Conservation (phyloP, 2,888 invertebrate species). For the Orthonevra nobilis region DNA sequence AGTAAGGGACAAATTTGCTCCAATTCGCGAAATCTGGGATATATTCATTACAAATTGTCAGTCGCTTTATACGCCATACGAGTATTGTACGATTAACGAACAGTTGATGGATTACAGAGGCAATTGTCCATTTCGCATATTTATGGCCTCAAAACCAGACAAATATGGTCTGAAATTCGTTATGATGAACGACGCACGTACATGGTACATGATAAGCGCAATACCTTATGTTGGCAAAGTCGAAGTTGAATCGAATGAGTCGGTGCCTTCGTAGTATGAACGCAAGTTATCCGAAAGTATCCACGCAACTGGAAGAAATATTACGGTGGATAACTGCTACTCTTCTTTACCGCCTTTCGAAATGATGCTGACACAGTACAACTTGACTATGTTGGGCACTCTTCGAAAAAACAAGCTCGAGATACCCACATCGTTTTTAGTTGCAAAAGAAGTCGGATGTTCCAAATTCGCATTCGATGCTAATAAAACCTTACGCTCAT, state of each 20-base stretch:
- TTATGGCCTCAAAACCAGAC: conserved; percentile 29
- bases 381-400: conserved; percentile 37
- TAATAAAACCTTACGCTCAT: conserved; percentile 27
- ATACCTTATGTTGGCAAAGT: conserved; percentile 41
- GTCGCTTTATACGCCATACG: conserved; percentile 19
- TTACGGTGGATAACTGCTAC: conserved; percentile 38
- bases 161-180: conserved; percentile 25
- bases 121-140: conserved; percentile 19
- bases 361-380: conserved; percentile 26
- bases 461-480: conserved; percentile 25
- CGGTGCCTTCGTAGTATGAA: conserved; percentile 30
- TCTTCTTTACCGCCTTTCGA: conserved; percentile 30
- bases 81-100: conserved; percentile 30
- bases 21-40: conserved; percentile 12
- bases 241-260: conserved; percentile 13
- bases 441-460: conserved; percentile 7
- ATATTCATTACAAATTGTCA: conserved; percentile 8
- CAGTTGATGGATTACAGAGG: conserved; percentile 19
- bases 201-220: conserved; percentile 33
- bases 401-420: conserved; percentile 35
- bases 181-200: conserved; percentile 25
- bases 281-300: conserved; percentile 29
- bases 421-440: conserved; percentile 27
- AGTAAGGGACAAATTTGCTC: conserved; percentile 10
- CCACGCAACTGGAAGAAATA: conserved; percentile 33